Conservation (phyloP, 1,140 invertebrate genomes). For the Reticulitermes speratus region DNA sequence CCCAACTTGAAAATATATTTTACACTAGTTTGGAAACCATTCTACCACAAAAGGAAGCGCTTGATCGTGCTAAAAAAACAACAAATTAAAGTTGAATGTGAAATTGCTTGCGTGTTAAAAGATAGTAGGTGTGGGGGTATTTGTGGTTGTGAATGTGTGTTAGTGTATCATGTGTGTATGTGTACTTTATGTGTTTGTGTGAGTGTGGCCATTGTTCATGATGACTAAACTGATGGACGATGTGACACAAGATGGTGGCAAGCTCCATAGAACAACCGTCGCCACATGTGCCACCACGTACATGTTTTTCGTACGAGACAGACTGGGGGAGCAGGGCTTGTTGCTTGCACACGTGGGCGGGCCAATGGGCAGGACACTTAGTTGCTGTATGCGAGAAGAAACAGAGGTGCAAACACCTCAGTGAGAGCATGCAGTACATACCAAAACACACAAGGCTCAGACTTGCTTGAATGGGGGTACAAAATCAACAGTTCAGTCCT, state of each 20-base stretch:
- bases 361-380: slow-evolving; percentile 12
- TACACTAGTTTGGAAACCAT: slow-evolving; percentile 11
- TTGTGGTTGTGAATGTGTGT: background rate
- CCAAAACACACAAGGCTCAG: background rate
- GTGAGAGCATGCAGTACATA: slow-evolving; percentile 1
- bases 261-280: slow-evolving; percentile 9
- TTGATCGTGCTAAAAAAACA: slow-evolving; percentile 46
- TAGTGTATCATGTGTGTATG: slow-evolving; percentile 22
- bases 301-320: slow-evolving; percentile 5
- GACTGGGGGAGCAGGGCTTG: slow-evolving; percentile 9
- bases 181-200: slow-evolving; percentile 17
- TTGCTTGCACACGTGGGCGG: slow-evolving; percentile 5
- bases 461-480: background rate
- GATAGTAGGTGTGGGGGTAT: background rate
- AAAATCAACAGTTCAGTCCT: slow-evolving; percentile 2
- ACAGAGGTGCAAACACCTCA: background rate
- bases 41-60: slow-evolving; percentile 41
- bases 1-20: background rate
- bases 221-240: slow-evolving; percentile 19
- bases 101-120: slow-evolving; percentile 6
- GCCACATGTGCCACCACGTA: slow-evolving; percentile 16
- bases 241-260: slow-evolving; percentile 16
- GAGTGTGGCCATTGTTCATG: background rate
- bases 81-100: background rate
- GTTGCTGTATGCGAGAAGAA: slow-evolving; percentile 15